Evolutionary conservation across 1,140 invertebrate genomes (phyloP).

Genomic region (Andrena cerasifolii): DNA sequence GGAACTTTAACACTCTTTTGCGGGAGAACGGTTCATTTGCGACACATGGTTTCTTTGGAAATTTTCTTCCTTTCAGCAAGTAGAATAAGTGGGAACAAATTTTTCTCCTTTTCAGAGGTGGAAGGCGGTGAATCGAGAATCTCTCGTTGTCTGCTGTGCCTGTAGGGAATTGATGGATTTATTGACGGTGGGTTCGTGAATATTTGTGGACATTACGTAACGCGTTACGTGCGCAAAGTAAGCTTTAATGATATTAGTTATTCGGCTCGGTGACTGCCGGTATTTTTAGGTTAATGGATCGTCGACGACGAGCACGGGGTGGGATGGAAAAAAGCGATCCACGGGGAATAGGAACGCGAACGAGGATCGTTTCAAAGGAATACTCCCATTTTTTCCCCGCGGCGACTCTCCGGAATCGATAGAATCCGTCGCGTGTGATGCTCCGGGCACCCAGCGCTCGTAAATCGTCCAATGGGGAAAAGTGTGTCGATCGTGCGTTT

Average conservation of each 20-base stretch:
- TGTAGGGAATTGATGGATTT: background rate
- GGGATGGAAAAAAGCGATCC: background rate
- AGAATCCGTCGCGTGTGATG: slow-evolving; percentile 10
- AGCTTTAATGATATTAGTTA: background rate
- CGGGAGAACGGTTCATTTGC: too few species aligned
- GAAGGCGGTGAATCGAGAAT: too few species aligned
- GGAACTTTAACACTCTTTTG: too few species aligned
- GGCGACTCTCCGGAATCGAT: background rate
- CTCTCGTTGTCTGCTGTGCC: background rate
- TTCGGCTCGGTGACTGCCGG: background rate
- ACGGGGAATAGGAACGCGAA: background rate
- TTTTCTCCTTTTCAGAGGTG: too few species aligned
- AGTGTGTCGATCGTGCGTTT: slow-evolving; percentile 33
- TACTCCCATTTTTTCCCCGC: background rate
- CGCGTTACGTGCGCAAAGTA: background rate
- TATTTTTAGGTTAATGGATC: slow-evolving; percentile 43
- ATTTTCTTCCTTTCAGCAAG: too few species aligned
- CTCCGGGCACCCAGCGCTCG: background rate
- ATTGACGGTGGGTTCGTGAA: background rate
- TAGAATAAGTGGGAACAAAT: too few species aligned
- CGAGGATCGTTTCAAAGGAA: slow-evolving; percentile 4
- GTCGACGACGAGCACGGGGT: background rate
- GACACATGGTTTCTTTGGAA: too few species aligned
- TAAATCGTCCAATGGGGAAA: slow-evolving; percentile 31
- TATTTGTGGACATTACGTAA: slow-evolving; percentile 7